Base-by-base conservation (phyloP, 2,113 vertebrate species). In the Pipa parva region DNA sequence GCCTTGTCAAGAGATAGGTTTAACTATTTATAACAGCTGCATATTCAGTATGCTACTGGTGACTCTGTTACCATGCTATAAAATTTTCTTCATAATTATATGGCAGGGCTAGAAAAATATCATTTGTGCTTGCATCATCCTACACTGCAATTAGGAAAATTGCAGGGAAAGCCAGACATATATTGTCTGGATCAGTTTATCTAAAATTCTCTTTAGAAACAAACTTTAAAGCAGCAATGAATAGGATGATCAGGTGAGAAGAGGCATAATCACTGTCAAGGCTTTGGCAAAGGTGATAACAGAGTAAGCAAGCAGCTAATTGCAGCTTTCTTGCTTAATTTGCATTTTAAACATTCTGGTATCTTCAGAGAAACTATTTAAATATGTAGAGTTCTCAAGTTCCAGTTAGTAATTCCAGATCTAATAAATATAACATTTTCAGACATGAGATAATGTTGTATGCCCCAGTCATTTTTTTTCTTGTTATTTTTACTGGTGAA, bases 231-330 rank as follows among this genome's bases (percentile, higher is more conserved):
- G 31, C 27, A 33, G 64, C 45, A 68, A 39, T 68, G 45, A 68
- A 48, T 59, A 46, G 51, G 37, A 7, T 50, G 39, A 21, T 36
- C 56, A 59, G 56, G 56, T 59, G 56, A 52, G 56, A 68, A 37
- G 64, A 39, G 11, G 18, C 59, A 68, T 68, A 59, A 68, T 68
- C 65, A 59, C 56, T 68, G 65, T 67, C 64, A 67, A n/a, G 42
- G 15, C 24, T 48, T 45, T 67, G 64, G 64, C 22, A 50, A 50
- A 67, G 64, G 64, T 59, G 64, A 57, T 58, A 58, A 67, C 64
- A 59, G 10, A 46, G 42, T 26, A 9, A 3, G 46, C 22, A 27
- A 28, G 4, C 45, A 21, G 25, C 36, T 67, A 58, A 67, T 67
- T 58, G 65, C 18, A 59, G 65, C 55, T 59, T 68, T 21, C 27